Percentiles rank a stretch among this genome's conserved stretches.
Evolutionary conservation across 2,888 invertebrate genomes (phyloP).

Genomic region (Stegana nigrithorax): DNA sequence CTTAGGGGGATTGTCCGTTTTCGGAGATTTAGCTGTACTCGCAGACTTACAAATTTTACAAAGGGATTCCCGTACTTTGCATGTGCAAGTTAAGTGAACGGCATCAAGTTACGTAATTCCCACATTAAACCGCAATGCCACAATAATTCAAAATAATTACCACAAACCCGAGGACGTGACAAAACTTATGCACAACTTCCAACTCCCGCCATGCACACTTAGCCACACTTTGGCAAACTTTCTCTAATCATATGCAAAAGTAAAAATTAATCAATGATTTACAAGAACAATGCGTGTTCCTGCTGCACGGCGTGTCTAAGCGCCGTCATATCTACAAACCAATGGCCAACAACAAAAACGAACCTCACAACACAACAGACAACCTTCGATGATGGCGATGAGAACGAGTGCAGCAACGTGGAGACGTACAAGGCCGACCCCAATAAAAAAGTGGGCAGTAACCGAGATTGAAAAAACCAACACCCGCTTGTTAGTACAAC

Average conservation of each 20-base stretch:
- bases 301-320: background rate
- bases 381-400: background rate
- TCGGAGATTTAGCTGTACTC: too few relatives aligned
- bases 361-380: too few relatives aligned
- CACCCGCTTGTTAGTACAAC: slow-evolving; percentile 51
- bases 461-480: slow-evolving; percentile 36
- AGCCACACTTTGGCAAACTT: too few relatives aligned
- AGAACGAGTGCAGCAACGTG: too few relatives aligned
- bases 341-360: background rate
- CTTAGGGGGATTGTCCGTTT: too few relatives aligned
- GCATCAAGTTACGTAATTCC: too few relatives aligned
- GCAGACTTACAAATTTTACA: too few relatives aligned
- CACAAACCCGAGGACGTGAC: background rate
- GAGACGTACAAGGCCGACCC: slow-evolving; percentile 19
- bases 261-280: slow-evolving; percentile 64
- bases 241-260: slow-evolving; percentile 57
- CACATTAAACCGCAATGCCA: too few relatives aligned
- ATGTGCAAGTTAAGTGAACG: too few relatives aligned
- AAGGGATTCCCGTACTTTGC: too few relatives aligned
- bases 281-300: slow-evolving; percentile 61
- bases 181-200: too few relatives aligned
- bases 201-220: too few relatives aligned
- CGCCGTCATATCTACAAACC: background rate
- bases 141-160: background rate
- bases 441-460: slow-evolving; percentile 32